Conservation (phyloP, 2,888 invertebrate genomes). For the Saturnia pavonia region DNA sequence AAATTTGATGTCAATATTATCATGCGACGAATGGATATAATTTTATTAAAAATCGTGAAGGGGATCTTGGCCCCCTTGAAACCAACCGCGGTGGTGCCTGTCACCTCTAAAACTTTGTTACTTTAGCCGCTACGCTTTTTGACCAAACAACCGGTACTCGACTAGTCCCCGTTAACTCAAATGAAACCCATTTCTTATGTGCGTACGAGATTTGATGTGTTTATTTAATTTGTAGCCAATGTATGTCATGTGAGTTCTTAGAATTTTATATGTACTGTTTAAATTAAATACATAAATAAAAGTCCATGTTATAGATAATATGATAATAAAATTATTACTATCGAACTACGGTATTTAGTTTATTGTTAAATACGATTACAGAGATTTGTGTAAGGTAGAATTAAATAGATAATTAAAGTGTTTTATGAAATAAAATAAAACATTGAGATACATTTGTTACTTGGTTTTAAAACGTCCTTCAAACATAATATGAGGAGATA, state of each 20-base stretch:
- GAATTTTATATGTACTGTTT: constrained; percentile 18
- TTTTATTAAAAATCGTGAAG: not conserved
- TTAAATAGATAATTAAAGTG: not conserved
- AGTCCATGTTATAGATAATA: not conserved
- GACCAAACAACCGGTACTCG: constrained; percentile 49
- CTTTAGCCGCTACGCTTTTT: constrained; percentile 50
- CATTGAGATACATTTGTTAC: too few relatives aligned
- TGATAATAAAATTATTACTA: not conserved
- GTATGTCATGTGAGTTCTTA: constrained; percentile 19
- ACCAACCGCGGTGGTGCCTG: constrained; percentile 15
- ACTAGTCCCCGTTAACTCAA: constrained; percentile 39
- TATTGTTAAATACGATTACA: not conserved
- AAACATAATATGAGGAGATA: too few relatives aligned
- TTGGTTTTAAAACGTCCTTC: too few relatives aligned
- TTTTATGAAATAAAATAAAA: not conserved
- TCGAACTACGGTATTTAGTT: not conserved
- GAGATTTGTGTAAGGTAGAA: not conserved
- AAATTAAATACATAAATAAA: not conserved
- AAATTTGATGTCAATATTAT: not conserved
- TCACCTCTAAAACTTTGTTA: constrained; percentile 30
- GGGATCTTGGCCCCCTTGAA: constrained; percentile 8
- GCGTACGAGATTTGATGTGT: constrained; percentile 34
- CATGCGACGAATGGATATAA: not conserved
- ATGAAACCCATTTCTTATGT: constrained; percentile 21
- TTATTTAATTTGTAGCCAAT: constrained; percentile 25